Conservation (phyloP, 2,888 invertebrate species). For the Troglohyphantes excavatus region DNA sequence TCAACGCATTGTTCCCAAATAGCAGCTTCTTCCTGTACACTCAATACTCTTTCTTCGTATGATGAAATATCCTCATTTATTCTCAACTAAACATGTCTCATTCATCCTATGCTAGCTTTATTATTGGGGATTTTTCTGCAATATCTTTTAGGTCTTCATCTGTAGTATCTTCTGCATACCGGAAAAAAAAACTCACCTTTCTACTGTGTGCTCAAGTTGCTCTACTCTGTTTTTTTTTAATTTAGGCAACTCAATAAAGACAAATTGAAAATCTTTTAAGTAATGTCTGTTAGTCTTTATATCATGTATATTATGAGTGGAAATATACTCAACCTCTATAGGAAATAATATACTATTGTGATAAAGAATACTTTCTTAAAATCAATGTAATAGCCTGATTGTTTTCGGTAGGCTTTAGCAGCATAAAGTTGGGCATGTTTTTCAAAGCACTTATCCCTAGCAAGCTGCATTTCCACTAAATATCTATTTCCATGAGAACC, state of each 20-base stretch:
- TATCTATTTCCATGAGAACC: slow-evolving; percentile 17
- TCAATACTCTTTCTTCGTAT: slow-evolving; percentile 40
- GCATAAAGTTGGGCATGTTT: slow-evolving; percentile 33
- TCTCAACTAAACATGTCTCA: slow-evolving; percentile 37
- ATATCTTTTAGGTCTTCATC: slow-evolving; percentile 43
- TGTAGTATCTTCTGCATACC: slow-evolving; percentile 22
- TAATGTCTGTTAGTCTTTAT: slow-evolving; percentile 36
- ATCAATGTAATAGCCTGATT: slow-evolving; percentile 41
- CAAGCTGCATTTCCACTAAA: slow-evolving; percentile 42
- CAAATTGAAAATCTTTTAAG: slow-evolving; percentile 50
- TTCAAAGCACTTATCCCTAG: slow-evolving; percentile 39
- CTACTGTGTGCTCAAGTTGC: slow-evolving; percentile 46
- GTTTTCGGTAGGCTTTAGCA: slow-evolving; percentile 48
- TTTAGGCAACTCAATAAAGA: slow-evolving; percentile 56
- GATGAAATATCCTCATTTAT: slow-evolving; percentile 13
- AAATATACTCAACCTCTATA: slow-evolving; percentile 42
- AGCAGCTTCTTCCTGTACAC: slow-evolving; percentile 4
- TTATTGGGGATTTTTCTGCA: slow-evolving; percentile 22
- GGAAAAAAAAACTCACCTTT: slow-evolving; percentile 27
- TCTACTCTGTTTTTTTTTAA: slow-evolving; percentile 53
- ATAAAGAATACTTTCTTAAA: slow-evolving; percentile 50
- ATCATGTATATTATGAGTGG: slow-evolving; percentile 26
- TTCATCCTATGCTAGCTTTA: slow-evolving; percentile 41
- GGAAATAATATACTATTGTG: slow-evolving; percentile 28
- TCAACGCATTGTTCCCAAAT: slow-evolving; percentile 9